These are phyloP conservation scores for Drosophila ohnishii DNA, from an alignment of 1,140 invertebrate species.

Conservation along the genomic window DNA sequence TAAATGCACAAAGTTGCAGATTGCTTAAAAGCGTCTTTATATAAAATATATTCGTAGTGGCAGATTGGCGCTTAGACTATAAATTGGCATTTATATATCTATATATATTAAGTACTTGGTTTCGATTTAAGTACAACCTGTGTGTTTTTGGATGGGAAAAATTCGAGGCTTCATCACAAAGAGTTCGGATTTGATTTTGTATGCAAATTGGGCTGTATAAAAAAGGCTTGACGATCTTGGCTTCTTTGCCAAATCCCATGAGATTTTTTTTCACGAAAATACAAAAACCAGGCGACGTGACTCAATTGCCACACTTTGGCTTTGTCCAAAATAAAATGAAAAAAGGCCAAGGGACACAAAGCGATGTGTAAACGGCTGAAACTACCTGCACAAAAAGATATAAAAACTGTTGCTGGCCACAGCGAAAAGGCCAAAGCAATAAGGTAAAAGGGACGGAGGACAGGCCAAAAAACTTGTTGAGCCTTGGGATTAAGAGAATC, in stretches of 20 bases:
- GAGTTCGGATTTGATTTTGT: conserved; percentile 23
- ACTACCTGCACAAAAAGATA: conserved; percentile 47
- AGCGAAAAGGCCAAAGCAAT: conserved; percentile 26
- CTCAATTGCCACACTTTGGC: conserved; percentile 60
- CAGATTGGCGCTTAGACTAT: conserved; percentile 50
- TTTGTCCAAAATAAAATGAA: conserved; percentile 34
- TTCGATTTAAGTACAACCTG: conserved; percentile 62
- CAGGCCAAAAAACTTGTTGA: conserved; percentile 46
- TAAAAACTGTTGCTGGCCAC: conserved; percentile 28
- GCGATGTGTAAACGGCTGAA: conserved; percentile 26
- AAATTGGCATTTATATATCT: conserved; percentile 24
- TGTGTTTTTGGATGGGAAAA: conserved; percentile 28
- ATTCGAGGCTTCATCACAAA: conserved; percentile 39
- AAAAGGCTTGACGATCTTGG: conserved; percentile 10
- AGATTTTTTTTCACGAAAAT: conserved; percentile 1
- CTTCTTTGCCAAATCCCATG: conserved; percentile 10
- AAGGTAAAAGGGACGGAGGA: conserved; percentile 27
- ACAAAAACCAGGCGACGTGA: conserved; percentile 36
- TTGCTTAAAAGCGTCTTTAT: conserved; percentile 27
- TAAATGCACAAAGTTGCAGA: conserved; percentile 24
- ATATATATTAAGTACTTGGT: conserved; percentile 61
- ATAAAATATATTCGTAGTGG: conserved; percentile 35
- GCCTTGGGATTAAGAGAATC: conserved; percentile 31
- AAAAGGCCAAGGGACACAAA: conserved; percentile 13
- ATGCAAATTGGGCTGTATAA: conserved; percentile 39